phyloP scores from a whole-genome alignment of 2,888 invertebrate species.

The Julus scandinavius region DNA sequence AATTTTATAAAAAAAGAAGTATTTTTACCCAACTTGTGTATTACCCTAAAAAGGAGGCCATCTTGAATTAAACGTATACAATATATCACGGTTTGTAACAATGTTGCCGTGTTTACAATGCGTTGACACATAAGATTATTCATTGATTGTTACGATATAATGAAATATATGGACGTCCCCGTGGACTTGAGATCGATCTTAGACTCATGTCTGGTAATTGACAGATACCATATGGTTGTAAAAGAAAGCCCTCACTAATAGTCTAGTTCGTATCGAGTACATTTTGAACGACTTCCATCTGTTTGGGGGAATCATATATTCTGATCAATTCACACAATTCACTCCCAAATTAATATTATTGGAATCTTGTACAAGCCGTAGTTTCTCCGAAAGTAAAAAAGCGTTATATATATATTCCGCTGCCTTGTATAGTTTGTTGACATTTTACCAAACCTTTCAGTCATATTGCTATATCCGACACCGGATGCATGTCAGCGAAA shows the following conservation, averaged over 20 bases:
- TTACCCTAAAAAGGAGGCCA: no score
- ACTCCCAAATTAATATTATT: no score
- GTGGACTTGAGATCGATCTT: background rate
- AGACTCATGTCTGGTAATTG: no score
- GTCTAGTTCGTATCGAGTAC: background rate
- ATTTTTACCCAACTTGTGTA: no score
- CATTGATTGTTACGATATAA: background rate
- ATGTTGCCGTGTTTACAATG: background rate
- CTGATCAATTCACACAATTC: no score
- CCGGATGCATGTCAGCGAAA: slow-evolving; percentile 25
- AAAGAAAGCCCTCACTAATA: background rate
- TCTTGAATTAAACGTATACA: no score
- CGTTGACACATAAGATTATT: no score
- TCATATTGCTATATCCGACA: slow-evolving; percentile 21
- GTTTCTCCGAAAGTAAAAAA: background rate
- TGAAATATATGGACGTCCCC: background rate
- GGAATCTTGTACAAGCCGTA: no score
- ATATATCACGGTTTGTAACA: background rate
- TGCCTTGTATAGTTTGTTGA: slow-evolving; percentile 17
- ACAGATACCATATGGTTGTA: background rate
- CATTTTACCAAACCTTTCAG: background rate
- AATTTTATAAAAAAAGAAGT: no score
- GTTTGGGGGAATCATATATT: no score
- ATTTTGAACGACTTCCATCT: background rate
- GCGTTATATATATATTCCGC: background rate